Conservation (phyloP, 1,140 invertebrate genomes). For the Drepana arcuata region DNA sequence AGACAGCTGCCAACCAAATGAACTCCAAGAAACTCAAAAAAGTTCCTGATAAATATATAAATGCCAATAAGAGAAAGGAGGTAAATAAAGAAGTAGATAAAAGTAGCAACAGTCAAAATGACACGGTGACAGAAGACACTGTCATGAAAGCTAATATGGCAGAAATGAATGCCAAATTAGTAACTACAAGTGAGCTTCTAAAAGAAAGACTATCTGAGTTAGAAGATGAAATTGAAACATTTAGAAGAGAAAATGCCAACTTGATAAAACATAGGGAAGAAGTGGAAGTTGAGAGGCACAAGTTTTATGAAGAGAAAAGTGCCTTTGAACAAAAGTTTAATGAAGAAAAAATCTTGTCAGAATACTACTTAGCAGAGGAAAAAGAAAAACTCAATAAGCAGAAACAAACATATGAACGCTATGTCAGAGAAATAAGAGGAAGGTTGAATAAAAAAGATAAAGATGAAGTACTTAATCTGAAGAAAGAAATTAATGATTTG, state of each 20-base stretch:
- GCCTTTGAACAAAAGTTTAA: slow-evolving; percentile 76
- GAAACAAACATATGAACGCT: slow-evolving; percentile 77
- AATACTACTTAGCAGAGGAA: slow-evolving; percentile 76
- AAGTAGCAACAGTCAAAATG: slow-evolving; percentile 42
- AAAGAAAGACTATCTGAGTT: slow-evolving; percentile 77
- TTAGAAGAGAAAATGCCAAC: slow-evolving; percentile 76
- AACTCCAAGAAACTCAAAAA: slow-evolving; percentile 9
- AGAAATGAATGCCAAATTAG: slow-evolving; percentile 64
- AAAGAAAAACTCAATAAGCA: slow-evolving; percentile 78
- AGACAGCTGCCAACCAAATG: slow-evolving; percentile 13
- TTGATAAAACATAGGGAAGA: slow-evolving; percentile 73
- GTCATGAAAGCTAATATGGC: slow-evolving; percentile 41
- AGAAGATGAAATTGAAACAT: slow-evolving; percentile 79
- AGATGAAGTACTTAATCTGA: slow-evolving; percentile 77
- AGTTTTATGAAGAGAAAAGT: slow-evolving; percentile 72
- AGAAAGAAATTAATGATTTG: slow-evolving; percentile 77
- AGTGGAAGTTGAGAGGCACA: slow-evolving; percentile 73
- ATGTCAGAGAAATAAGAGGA: slow-evolving; percentile 78
- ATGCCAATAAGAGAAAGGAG: slow-evolving; percentile 27
- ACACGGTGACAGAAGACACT: slow-evolving; percentile 27
- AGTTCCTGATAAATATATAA: slow-evolving; percentile 3
- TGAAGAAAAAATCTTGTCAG: slow-evolving; percentile 74
- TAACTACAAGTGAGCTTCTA: slow-evolving; percentile 75
- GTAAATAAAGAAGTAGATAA: slow-evolving; percentile 30
- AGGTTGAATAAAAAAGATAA: slow-evolving; percentile 78